Conservation (phyloP, 2,113 vertebrate genomes). For the western clawed frog (Xenopus tropicalis) region DNA sequence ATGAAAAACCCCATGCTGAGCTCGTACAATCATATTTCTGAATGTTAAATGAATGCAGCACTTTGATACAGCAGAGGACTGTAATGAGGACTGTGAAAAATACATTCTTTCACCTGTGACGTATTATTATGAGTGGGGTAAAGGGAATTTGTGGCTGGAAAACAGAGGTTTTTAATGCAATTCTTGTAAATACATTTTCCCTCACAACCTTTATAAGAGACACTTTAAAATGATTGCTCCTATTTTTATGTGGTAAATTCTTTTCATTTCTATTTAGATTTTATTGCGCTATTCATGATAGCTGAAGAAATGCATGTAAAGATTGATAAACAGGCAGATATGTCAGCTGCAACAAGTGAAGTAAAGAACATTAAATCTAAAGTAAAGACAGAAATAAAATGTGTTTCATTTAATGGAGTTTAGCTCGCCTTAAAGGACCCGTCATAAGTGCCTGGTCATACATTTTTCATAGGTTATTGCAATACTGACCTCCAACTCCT, state of each 20-base stretch:
- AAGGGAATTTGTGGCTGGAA: neutral
- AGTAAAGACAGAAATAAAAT: neutral
- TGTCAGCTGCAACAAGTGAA: neutral
- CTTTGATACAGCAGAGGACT: no score
- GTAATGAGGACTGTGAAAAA: neutral
- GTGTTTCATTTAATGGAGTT: neutral
- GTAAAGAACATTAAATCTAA: neutral
- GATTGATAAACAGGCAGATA: neutral
- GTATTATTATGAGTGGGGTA: neutral
- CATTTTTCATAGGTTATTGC: neutral
- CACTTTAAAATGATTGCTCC: neutral
- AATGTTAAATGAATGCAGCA: no score
- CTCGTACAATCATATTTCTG: no score
- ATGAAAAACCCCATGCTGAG: no score
- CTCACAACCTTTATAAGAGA: neutral
- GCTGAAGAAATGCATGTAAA: neutral
- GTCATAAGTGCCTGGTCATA: neutral
- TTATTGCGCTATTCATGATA: neutral
- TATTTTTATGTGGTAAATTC: neutral
- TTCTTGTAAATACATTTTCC: neutral
- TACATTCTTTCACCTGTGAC: neutral
- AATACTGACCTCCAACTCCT: conserved; percentile 85
- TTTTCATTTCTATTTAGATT: neutral
- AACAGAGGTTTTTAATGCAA: neutral
- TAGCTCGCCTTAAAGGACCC: neutral